phyloP scores from a whole-genome alignment of 2,113 vertebrate species.

The Ploceus nigricollis region DNA sequence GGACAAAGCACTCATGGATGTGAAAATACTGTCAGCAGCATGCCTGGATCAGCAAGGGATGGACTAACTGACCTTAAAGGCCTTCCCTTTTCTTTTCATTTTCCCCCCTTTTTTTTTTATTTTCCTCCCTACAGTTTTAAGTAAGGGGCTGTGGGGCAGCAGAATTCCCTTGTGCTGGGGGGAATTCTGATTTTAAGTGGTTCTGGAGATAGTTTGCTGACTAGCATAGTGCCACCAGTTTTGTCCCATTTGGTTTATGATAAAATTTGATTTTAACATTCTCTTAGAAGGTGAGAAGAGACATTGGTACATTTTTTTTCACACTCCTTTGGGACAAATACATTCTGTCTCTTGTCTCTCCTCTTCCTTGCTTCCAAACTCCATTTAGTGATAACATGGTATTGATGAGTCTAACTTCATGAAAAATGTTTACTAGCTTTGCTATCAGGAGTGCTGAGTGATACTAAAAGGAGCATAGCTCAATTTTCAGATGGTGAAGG shows the following conservation, averaged over 20 bases:
- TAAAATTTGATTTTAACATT: neutral
- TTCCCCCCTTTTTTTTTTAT: neutral
- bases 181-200: neutral
- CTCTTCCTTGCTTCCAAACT: neutral
- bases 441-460: neutral
- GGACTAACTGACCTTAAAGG: slow-evolving; percentile 13
- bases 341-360: neutral
- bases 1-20: slow-evolving; percentile 43
- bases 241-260: neutral
- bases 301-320: neutral
- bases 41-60: slow-evolving; percentile 39
- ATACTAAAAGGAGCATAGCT: neutral
- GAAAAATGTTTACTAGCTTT: neutral
- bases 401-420: neutral
- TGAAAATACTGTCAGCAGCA: neutral
- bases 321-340: neutral
- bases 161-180: neutral
- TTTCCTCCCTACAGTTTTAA: neutral
- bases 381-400: neutral
- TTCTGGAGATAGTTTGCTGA: neutral
- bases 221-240: neutral
- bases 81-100: neutral
- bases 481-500: neutral
- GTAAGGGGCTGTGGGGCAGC: neutral
- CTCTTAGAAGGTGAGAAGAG: neutral